phyloP scores from a whole-genome alignment of 2,113 vertebrate genomes.

The Petromus typicus region DNA sequence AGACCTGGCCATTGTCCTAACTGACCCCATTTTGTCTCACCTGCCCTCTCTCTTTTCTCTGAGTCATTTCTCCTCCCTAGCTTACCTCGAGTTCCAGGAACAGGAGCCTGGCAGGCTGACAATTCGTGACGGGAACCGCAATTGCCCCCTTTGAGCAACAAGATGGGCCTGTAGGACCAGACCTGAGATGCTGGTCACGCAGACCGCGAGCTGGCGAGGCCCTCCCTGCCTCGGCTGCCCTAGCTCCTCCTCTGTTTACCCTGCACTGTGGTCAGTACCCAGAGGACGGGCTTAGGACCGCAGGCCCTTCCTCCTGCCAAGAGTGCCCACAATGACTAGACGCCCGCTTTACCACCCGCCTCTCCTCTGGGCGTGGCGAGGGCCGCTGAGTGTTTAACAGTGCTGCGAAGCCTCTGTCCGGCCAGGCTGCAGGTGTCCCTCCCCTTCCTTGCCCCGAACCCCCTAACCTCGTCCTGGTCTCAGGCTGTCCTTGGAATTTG shows the following conservation, averaged over 20 bases:
- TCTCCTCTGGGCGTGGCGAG: not conserved
- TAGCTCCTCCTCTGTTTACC: not conserved
- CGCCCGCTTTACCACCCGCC: not conserved
- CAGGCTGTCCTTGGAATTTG: not conserved
- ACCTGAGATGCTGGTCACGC: not conserved
- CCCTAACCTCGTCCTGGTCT: no score
- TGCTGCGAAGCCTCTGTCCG: not conserved
- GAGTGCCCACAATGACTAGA: no score
- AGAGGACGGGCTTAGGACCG: not conserved
- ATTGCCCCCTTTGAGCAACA: not conserved
- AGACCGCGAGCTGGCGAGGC: no score
- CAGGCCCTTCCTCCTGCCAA: not conserved
- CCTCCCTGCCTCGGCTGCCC: not conserved
- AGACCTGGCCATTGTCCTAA: not conserved
- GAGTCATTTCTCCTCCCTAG: not conserved
- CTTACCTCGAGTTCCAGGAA: not conserved
- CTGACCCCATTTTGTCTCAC: not conserved
- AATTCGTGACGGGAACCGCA: not conserved
- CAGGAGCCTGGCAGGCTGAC: no score
- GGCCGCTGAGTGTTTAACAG: not conserved
- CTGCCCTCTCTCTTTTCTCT: not conserved
- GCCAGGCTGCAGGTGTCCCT: accelerated
- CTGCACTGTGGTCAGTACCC: not conserved
- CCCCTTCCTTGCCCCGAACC: not conserved
- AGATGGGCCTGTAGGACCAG: not conserved